Evolutionary conservation across 1,140 invertebrate species (phyloP), one percentile per base, ranked within the genome.

Genomic region (Lepidurus arcticus): DNA sequence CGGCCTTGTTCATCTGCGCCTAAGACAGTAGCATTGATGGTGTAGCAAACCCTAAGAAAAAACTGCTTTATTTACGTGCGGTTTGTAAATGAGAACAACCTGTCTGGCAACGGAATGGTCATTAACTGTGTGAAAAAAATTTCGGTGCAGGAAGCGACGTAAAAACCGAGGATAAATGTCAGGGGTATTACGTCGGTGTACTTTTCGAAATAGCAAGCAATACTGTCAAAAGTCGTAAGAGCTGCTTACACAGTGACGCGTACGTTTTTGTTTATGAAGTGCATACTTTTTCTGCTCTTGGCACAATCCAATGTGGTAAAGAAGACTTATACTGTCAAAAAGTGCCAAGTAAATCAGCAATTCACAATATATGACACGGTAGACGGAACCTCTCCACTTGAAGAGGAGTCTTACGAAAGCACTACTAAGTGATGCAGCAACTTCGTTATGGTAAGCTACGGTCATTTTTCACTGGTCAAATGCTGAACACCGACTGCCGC

Each of bases 121-220:
- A 88, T 89, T 82, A 94, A 97, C 84, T 97, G 95, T 84, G 88
- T 91, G 95, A 95, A 97, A 94, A 94, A 98, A 83, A 95, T 88
- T 13, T 90, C 91, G 86, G 97, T 94, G 24, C 98, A 94, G 74
- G 97, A 90, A 13, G 92, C 91, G 11, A 98, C 94, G 85, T 97
- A 98, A 85, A 95, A 98, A 76, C 94, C 94, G 73, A 95, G 87
- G 24, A 96, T 93, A 84, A 95, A 94, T n/a, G 92, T 92, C 74
- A 95, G 83, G 21, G 93, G 93, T 82, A 94, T 94, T 24, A 93
- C 87, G 81, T 91, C 90, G 78, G 90, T 91, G 84, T 93, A 93
- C 44, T 88, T 90, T 82, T 91, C 90, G 83, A 92, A 94, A 83
- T 94, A 94, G 73, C 88, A 87, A 0, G 92, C 90, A 24, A 94